Conservation (phyloP, 1,140 invertebrate genomes). For the Leptoteleia sp. region DNA sequence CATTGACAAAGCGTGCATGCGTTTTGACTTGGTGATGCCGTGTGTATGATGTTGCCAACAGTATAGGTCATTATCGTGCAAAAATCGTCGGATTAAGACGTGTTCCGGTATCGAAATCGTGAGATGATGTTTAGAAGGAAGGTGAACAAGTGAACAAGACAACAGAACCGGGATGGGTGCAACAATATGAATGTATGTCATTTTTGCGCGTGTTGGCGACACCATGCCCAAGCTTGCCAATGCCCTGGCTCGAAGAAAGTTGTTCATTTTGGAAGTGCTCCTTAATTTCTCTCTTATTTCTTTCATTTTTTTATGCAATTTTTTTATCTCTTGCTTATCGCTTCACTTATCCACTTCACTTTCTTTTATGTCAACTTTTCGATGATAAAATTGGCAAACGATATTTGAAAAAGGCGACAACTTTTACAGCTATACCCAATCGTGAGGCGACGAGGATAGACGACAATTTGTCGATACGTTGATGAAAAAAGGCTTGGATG, state of each 20-base stretch:
- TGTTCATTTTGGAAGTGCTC: conserved; percentile 78
- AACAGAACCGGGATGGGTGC: conserved; percentile 55
- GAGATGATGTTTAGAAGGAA: conserved; percentile 43
- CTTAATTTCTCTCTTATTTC: too few species aligned
- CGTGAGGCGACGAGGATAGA: conserved; percentile 5
- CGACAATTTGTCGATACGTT: conserved; percentile 5
- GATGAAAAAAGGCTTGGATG: conserved; percentile 10
- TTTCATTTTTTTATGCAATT: too few species aligned
- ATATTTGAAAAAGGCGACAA: conserved; percentile 73
- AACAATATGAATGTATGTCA: conserved; percentile 69
- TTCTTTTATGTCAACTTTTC: conserved; percentile 58
- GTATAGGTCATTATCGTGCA: conserved; percentile 55
- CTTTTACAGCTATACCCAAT: conserved; percentile 80
- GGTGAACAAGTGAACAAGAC: conserved; percentile 50
- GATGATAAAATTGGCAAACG: conserved; percentile 61
- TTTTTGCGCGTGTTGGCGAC: conserved; percentile 80
- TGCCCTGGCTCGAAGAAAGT: conserved; percentile 88
- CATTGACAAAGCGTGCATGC: conserved; percentile 82
- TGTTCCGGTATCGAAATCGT: conserved; percentile 38
- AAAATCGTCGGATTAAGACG: conserved; percentile 39
- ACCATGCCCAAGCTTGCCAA: conserved; percentile 86
- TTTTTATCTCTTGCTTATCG: too few species aligned
- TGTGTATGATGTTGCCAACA: conserved; percentile 81
- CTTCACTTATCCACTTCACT: conserved; percentile 60
- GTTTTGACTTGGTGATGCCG: conserved; percentile 80